phyloP scores from a whole-genome alignment of 2,888 invertebrate species.

The Lycia hirtaria region DNA sequence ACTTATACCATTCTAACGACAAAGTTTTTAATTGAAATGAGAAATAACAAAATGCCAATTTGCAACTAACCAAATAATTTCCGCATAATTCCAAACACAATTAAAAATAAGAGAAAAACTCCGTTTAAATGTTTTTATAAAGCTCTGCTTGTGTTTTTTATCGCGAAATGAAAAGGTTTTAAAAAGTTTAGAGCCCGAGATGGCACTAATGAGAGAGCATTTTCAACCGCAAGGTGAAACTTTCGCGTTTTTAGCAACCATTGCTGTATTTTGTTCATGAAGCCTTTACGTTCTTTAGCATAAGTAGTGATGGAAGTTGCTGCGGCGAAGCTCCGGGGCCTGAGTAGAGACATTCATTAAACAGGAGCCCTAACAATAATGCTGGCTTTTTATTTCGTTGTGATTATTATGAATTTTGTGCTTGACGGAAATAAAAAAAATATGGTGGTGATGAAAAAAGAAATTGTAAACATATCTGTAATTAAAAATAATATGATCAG shows the following conservation, averaged over 20 bases:
- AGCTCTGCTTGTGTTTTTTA: constrained; percentile 29
- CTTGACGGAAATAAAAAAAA: not conserved
- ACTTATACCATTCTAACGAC: no score
- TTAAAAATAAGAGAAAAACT: constrained; percentile 18
- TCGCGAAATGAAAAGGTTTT: constrained; percentile 33
- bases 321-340: constrained; percentile 25
- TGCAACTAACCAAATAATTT: constrained; percentile 10
- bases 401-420: constrained; percentile 12
- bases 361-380: constrained; percentile 22
- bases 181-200: constrained; percentile 32
- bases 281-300: constrained; percentile 1
- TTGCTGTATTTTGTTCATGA: constrained; percentile 4
- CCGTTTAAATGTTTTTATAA: constrained; percentile 24
- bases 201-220: constrained; percentile 34
- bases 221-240: constrained; percentile 18
- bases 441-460: not conserved
- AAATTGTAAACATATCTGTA: not conserved
- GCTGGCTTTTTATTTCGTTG: constrained; percentile 11
- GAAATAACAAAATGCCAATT: constrained; percentile 6
- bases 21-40: not conserved
- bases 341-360: constrained; percentile 43
- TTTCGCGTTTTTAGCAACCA: constrained; percentile 7
- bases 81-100: constrained; percentile 17
- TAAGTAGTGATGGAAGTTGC: constrained; percentile 39
- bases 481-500: no score